Evolutionary conservation across 2,797 vertebrate species (phyloP).

Genomic region (Gymnoscopelus microlampas): DNA sequence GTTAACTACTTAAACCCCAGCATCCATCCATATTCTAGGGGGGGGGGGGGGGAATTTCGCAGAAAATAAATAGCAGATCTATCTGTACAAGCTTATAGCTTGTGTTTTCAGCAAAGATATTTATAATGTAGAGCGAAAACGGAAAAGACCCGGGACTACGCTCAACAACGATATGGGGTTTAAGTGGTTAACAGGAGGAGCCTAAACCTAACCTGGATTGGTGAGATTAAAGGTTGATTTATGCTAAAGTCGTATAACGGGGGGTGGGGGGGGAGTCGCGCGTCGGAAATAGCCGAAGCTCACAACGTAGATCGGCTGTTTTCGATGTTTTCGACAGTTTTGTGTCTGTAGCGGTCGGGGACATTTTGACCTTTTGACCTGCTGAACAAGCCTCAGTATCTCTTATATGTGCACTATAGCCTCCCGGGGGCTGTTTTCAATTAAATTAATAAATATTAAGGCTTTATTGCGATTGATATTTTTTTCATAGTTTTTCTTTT

Average conservation of each 20-base stretch:
- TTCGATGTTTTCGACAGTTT: not conserved
- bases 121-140: no score
- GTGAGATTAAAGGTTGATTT: constrained; percentile 20
- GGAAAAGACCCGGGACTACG: no score
- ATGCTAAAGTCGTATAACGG: constrained; percentile 17
- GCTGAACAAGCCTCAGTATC: constrained; percentile 36
- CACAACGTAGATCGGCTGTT: not conserved
- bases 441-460: constrained; percentile 56
- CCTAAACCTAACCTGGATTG: constrained; percentile 30
- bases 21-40: no score
- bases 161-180: no score
- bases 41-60: no score
- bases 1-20: no score
- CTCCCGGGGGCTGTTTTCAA: constrained; percentile 67
- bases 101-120: no score
- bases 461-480: constrained; percentile 62
- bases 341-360: constrained; percentile 10
- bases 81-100: no score
- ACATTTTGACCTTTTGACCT: not conserved
- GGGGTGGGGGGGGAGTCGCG: constrained; percentile 8
- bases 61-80: no score
- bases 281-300: not conserved
- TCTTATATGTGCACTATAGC: constrained; percentile 70
- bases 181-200: constrained; percentile 21
- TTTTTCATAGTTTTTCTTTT: constrained; percentile 63